phyloP scores from a whole-genome alignment of 2,797 vertebrate genomes.

The Siniperca scherzeri region DNA sequence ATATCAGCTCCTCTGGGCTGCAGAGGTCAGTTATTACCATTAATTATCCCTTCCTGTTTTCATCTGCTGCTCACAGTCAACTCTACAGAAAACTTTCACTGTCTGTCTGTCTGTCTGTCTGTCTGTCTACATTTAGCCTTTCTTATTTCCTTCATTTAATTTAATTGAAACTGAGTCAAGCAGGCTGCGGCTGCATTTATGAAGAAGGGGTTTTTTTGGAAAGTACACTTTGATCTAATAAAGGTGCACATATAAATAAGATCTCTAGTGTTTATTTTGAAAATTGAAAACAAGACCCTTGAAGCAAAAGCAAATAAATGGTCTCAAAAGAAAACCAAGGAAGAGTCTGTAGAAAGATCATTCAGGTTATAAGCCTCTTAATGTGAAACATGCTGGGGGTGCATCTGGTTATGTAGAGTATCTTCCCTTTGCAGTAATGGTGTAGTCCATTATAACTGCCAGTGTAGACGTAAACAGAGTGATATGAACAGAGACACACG shows the following conservation, averaged over 20 bases:
- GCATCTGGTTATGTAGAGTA: constrained; percentile 8
- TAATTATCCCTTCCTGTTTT: constrained; percentile 60
- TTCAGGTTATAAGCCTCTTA: constrained; percentile 36
- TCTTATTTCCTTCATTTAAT: constrained; percentile 12
- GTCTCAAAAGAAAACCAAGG: constrained; percentile 14
- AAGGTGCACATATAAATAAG: constrained; percentile 45
- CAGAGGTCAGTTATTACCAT: constrained; percentile 66
- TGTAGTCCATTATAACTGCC: constrained; percentile 15
- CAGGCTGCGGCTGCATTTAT: constrained; percentile 1
- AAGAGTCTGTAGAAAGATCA: constrained; percentile 26
- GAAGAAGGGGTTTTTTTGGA: neutral
- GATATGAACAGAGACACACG: constrained; percentile 23
- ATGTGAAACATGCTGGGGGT: constrained; percentile 31
- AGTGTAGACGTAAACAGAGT: neutral
- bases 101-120: constrained; percentile 1
- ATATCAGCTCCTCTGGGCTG: constrained; percentile 63
- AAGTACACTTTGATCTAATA: constrained; percentile 48
- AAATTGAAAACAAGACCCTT: constrained; percentile 43
- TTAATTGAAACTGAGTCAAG: constrained; percentile 16
- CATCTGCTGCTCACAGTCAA: constrained; percentile 38
- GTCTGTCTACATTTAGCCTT: neutral
- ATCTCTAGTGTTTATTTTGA: constrained; percentile 24
- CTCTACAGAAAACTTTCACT: constrained; percentile 30
- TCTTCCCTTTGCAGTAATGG: constrained; percentile 22
- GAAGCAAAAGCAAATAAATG: constrained; percentile 39